These are phyloP conservation scores for Fopius arisanus DNA, from an alignment of 1,140 invertebrate genomes.

Conservation along the genomic window DNA sequence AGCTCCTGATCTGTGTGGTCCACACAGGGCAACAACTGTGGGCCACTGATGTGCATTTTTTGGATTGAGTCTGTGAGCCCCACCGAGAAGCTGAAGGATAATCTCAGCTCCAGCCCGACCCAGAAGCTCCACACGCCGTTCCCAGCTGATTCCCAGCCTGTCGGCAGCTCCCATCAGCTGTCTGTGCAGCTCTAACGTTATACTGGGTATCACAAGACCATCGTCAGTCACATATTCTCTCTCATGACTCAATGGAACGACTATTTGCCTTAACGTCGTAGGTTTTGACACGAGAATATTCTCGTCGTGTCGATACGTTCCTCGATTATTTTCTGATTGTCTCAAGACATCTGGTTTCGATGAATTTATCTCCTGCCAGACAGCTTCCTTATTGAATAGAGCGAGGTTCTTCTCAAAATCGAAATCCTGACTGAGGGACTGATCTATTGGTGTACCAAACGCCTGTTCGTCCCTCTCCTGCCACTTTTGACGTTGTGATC, in stretches of 20 bases:
- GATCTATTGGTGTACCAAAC: constrained; percentile 70
- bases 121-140: constrained; percentile 75
- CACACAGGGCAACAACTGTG: constrained; percentile 78
- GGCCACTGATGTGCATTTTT: constrained; percentile 84
- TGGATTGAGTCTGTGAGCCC: constrained; percentile 77
- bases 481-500: constrained; percentile 54
- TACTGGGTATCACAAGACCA: constrained; percentile 80
- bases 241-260: constrained; percentile 70
- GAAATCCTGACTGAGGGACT: constrained; percentile 77
- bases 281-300: constrained; percentile 79
- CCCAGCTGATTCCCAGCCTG: constrained; percentile 72
- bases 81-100: constrained; percentile 79
- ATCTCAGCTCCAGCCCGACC: constrained; percentile 82
- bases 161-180: constrained; percentile 74
- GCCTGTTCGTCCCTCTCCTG: constrained; percentile 68
- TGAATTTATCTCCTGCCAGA: constrained; percentile 71
- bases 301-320: constrained; percentile 81
- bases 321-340: constrained; percentile 59
- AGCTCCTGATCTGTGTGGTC: constrained; percentile 74
- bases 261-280: constrained; percentile 75
- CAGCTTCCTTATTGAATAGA: constrained; percentile 86
- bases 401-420: constrained; percentile 94
- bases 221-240: constrained; percentile 83
- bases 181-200: constrained; percentile 72
- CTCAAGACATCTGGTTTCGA: constrained; percentile 74